Evolutionary conservation across 2,113 vertebrate genomes (phyloP).

Genomic region (Oncorhynchus masou): DNA sequence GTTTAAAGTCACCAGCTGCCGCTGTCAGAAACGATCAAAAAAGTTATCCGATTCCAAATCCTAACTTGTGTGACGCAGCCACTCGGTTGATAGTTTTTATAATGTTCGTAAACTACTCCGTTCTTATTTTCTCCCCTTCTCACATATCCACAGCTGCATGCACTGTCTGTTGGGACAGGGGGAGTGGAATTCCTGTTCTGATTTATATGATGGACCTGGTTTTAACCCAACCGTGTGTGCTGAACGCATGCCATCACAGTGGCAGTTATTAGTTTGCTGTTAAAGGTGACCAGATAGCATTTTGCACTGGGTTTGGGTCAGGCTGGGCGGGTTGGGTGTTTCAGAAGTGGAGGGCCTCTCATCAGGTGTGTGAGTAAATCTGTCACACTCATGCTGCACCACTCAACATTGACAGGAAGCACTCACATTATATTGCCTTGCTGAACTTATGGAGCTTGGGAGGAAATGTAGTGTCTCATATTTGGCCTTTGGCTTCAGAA

Average conservation of each 20-base stretch:
- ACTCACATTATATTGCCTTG: neutral
- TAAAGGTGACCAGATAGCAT: slow-evolving; percentile 89
- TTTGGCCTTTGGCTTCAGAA: too few species aligned
- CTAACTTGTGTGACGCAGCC: too few species aligned
- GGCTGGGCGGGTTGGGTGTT: slow-evolving; percentile 80
- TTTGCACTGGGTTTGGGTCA: slow-evolving; percentile 82
- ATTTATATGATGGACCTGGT: slow-evolving; percentile 90
- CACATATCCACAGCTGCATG: slow-evolving; percentile 81
- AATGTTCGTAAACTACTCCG: neutral
- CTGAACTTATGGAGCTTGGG: neutral
- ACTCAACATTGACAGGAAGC: slow-evolving; percentile 44
- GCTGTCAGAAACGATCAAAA: too few species aligned
- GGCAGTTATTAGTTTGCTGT: slow-evolving; percentile 84
- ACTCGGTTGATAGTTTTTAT: too few species aligned
- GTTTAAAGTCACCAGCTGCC: too few species aligned
- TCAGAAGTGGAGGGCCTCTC: slow-evolving; percentile 69
- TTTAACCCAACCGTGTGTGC: slow-evolving; percentile 81
- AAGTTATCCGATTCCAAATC: too few species aligned
- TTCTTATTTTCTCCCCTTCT: slow-evolving; percentile 43
- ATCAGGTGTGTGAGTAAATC: slow-evolving; percentile 76
- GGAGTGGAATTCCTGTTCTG: slow-evolving; percentile 85
- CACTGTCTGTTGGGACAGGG: slow-evolving; percentile 76
- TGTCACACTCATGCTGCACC: slow-evolving; percentile 66
- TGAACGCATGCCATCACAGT: slow-evolving; percentile 83
- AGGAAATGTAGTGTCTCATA: slow-evolving; percentile 63